Base-by-base conservation (phyloP, 1,140 invertebrate species). In the Drosophila lini region DNA sequence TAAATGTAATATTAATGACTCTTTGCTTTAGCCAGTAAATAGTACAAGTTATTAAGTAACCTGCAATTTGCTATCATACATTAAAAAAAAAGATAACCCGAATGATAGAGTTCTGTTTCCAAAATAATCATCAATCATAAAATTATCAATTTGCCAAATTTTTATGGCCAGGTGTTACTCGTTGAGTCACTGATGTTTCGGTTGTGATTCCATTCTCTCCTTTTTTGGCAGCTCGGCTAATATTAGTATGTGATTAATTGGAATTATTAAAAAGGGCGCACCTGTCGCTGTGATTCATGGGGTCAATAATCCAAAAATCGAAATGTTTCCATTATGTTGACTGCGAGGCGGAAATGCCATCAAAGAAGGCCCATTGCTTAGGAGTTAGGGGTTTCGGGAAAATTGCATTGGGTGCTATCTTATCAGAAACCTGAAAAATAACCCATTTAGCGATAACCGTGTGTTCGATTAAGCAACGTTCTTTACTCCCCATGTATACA, bases 371-470 rank as follows among this genome's bases (percentile, higher is more conserved):
- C 36, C 31, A 25, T 19, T 42, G 11, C 16, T 42, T 60, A n/a
- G 25, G 8, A 48, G 28, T 70, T 53, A 53, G 5, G 22, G 34
- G 59, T 41, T 67, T 38, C 3, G 22, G 7, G 10, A 28, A 71
- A 58, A 70, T 34, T 70, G 42, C 65, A 70, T 42, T 71, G 44
- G 44, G 7, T 34, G 38, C 7, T 71, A 73, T 73, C 69, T 73
- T 71, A 73, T 73, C 69, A 42, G 36, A 31, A 59, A 41, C 53
- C 53, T 45, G n/a, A 57, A 71, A 67, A 71, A 59, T 71, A 50
- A 71, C 52, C 38, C 53, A 73, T 73, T 71, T 71, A 36, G 36
- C 69, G 69, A 73, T 71, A 73, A 45, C 69, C 22, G n/a, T 71
- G 67, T 38, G 44, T 59, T 73, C 67, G 69, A 73, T 73, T 73